Base-by-base conservation (phyloP, 2,888 invertebrate species). In the Andrena praecox region DNA sequence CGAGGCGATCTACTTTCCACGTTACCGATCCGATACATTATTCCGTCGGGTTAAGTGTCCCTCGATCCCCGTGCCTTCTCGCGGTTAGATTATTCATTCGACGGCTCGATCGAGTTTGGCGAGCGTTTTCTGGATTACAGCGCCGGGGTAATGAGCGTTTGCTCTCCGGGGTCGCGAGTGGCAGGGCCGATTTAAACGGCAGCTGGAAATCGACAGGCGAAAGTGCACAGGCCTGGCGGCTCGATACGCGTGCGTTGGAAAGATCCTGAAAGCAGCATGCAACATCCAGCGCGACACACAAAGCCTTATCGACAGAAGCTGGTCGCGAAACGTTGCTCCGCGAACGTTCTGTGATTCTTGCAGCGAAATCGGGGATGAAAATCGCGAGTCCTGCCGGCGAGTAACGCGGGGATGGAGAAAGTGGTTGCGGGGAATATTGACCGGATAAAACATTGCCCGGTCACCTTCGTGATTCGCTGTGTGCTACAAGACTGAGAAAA, bases 251-350 rank as follows among this genome's bases (percentile, higher is more conserved):
- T 56, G 56, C 20, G 56, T 56, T 56, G 27, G 56, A 56, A 10
- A 24, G 64, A 42, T n/a, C 6, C 12, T 50, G 7, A 29, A 29
- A 29, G 50, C 29, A 31, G 12, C 52, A 29, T 67, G 33, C 54
- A 68, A 24, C 54, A 68, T 54, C 33, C 54, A 2, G 2, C 29
- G 52, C 31, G 5, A 20, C 52, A 31, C 29, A 24, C 20, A 54
- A 68, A 68, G 68, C 24, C 33, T 24, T 54, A 54, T 54, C 54
- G n/a, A 33, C 33, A 33, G 33, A 31, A 33, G n/a, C 52, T n/a
- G 54, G 33, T 31, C 10, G 31, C 12, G 31, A 29, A 54, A 24
- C 54, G 7, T 54, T 54, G 54, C 20, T 1, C 29, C 20, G 10
- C 2, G 20, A 48, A 48, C 2, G 16, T 70, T 48, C 12, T 4